Percentiles rank a stretch among this genome's conserved stretches.
Conservation (phyloP, 1,140 invertebrate species). For the Ips nitidus region DNA sequence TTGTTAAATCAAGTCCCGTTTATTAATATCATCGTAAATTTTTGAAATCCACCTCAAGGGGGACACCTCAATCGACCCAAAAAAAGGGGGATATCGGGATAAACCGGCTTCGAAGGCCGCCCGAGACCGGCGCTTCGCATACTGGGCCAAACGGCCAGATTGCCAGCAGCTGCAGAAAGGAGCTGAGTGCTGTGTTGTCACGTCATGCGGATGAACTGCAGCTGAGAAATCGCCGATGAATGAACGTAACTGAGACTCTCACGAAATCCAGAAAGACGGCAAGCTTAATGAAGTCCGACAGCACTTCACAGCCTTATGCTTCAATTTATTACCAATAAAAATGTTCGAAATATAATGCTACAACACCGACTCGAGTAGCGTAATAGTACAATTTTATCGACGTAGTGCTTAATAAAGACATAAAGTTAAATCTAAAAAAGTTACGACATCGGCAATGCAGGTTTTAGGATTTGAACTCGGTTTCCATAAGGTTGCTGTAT, state of each 20-base stretch:
- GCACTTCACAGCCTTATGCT: neutral
- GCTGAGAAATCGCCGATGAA: slow-evolving; percentile 15
- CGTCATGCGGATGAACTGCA: slow-evolving; percentile 15
- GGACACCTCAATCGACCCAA: slow-evolving; percentile 31
- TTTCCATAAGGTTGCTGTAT: too few relatives aligned
- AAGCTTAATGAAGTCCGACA: neutral
- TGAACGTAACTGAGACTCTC: slow-evolving; percentile 4
- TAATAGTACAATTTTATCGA: too few relatives aligned
- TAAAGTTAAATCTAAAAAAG: too few relatives aligned
- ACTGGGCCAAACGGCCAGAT: slow-evolving; percentile 30
- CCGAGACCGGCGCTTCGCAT: slow-evolving; percentile 32
- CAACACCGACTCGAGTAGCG: too few relatives aligned
- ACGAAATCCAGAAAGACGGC: neutral
- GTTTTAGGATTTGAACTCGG: too few relatives aligned
- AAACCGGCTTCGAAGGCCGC: slow-evolving; percentile 29
- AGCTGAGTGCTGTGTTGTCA: slow-evolving; percentile 24
- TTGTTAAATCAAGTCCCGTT: neutral
- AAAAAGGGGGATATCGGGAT: slow-evolving; percentile 6
- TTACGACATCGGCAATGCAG: too few relatives aligned
- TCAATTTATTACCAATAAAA: too few relatives aligned
- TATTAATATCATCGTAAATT: slow-evolving; percentile 5
- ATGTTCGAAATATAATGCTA: too few relatives aligned
- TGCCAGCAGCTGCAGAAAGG: slow-evolving; percentile 32
- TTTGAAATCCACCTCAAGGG: slow-evolving; percentile 20
- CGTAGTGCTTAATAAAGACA: too few relatives aligned